A percentile compares a stretch with the other conserved stretches of the same genome.
These are phyloP conservation scores for Volucella zonaria DNA, from an alignment of 2,888 invertebrate genomes.

Conservation along the genomic window DNA sequence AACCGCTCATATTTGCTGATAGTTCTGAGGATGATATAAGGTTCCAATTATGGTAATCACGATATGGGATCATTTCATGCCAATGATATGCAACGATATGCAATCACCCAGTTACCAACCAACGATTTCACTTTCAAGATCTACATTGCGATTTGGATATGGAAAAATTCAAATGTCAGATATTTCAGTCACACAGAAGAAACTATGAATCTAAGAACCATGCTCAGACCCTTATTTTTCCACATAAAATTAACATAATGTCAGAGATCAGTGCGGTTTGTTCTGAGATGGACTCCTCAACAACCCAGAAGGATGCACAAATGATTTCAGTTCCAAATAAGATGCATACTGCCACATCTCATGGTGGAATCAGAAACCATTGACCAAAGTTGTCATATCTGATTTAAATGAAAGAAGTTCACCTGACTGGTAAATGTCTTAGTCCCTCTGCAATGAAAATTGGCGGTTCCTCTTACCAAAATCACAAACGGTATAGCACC, in stretches of 20 bases:
- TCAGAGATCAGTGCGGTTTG: background rate
- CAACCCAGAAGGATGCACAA: background rate
- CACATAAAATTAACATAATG: no score
- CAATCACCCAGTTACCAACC: background rate
- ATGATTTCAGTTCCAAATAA: background rate
- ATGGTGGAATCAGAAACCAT: background rate
- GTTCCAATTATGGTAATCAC: conserved; percentile 69
- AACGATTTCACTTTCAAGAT: conserved; percentile 24
- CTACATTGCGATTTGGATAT: conserved; percentile 1
- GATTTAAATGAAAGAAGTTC: background rate
- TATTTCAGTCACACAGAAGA: conserved; percentile 5
- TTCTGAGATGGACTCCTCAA: conserved; percentile 2
- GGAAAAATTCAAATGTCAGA: background rate
- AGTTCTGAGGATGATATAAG: conserved; percentile 61
- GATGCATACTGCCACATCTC: background rate
- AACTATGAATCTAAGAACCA: background rate
- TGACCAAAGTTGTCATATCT: background rate
- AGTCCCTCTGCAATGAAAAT: conserved; percentile 22
- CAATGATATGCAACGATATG: conserved; percentile 43
- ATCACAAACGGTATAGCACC: conserved; percentile 70
- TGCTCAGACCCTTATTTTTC: background rate
- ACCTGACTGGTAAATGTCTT: conserved; percentile 16
- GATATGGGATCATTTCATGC: conserved; percentile 54
- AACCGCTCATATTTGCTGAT: background rate
- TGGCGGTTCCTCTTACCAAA: conserved; percentile 52